Base-by-base conservation (phyloP, 2,113 vertebrate species). In the Pituophis catenifer region DNA sequence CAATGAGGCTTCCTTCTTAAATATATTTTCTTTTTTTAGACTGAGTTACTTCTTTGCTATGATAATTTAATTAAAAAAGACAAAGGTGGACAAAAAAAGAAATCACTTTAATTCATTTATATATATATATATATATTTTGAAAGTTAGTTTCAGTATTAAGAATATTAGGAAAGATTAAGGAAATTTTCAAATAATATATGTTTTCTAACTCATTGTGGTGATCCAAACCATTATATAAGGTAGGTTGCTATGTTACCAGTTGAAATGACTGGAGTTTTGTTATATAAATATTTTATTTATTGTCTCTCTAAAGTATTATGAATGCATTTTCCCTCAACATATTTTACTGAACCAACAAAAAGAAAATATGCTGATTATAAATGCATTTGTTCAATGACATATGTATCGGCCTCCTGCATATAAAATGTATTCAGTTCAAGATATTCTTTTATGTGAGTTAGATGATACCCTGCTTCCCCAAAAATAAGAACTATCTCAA, bases 61-160 rank as follows among this genome's bases (percentile, higher is more conserved):
- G 58, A 11, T 91, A 29, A 48, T 53, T 0, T 0, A 50, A 90
- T 87, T 10, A 86, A 48, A 0, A 0, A 2, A 33, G 23, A 59
- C 58, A 86, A 91, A 59, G 53, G 7, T 23, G n/a, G 8, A 88
- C 44, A 86, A 88, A n/a, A 3, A 88, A 88, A 8, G n/a, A 9
- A 58, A 57, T 24, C 55, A 58, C 5, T n/a, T 75, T 21, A n/a
- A 86, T 59, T 8, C 11, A 58, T 17, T 8, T 55, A 86, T 75
- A 3, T 23, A n/a, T n/a, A n/a, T n/a, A n/a, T n/a, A n/a, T n/a
- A n/a, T n/a, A n/a, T n/a, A 89, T 95, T 95, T 38, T 10, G 3
- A 44, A 26, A 38, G 52, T 53, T 53, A 33, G 58, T 91, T 29
- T 86, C 48, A 0, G 0, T 13, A 29, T 4, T 55, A 12, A 26